Conservation (phyloP, 2,797 vertebrate genomes). For the Ctenochaetus hawaiiensis region DNA sequence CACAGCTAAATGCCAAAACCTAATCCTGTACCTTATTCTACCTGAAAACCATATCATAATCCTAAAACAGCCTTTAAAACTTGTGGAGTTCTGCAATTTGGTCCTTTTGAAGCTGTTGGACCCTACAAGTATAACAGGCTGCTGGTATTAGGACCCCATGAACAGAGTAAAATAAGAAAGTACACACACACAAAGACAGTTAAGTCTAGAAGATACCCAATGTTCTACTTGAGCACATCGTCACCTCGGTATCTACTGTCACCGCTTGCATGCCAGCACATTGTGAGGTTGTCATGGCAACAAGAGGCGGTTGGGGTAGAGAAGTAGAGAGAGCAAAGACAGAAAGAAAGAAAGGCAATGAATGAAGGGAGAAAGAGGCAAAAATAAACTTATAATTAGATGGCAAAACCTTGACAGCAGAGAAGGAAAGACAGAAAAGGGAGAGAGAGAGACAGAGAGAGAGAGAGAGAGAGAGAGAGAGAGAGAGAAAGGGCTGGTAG, state of each 20-base stretch:
- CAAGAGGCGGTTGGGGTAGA: conserved; percentile 65
- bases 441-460: conserved; percentile 37
- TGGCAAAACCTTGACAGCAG: conserved; percentile 56
- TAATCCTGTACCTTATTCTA: too few species aligned
- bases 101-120: too few species aligned
- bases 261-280: conserved; percentile 77
- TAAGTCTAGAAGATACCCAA: conserved; percentile 62
- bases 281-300: conserved; percentile 78
- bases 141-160: not conserved
- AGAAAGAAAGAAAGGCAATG: conserved; percentile 44
- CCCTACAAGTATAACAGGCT: too few species aligned
- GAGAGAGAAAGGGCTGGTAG: conserved; percentile 44
- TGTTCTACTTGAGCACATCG: conserved; percentile 71
- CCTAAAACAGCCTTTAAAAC: too few species aligned
- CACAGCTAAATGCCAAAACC: too few species aligned
- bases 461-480: conserved; percentile 31
- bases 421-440: conserved; percentile 40
- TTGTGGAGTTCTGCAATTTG: too few species aligned
- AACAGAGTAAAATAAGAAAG: conserved; percentile 3
- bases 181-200: not conserved
- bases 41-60: too few species aligned
- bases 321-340: conserved; percentile 61
- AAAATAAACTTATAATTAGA: conserved; percentile 64
- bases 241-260: conserved; percentile 70
- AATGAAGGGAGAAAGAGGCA: conserved; percentile 25